Evolutionary conservation across 2,797 vertebrate species (phyloP).

Genomic region (Myripristis murdjan): DNA sequence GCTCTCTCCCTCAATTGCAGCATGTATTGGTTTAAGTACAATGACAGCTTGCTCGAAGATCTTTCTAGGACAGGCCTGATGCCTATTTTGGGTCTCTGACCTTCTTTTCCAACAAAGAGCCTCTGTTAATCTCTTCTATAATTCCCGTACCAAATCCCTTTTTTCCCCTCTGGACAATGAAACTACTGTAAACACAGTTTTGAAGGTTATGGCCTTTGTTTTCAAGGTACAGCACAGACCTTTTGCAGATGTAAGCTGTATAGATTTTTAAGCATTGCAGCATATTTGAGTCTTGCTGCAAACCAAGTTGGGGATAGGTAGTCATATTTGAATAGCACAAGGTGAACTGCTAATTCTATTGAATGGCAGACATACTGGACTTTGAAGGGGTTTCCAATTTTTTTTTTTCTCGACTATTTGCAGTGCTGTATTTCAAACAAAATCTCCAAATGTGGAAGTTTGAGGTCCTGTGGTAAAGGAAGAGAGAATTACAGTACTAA

Average conservation of each 20-base stretch:
- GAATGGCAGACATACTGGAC: constrained; percentile 38
- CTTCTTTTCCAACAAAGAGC: constrained; percentile 73
- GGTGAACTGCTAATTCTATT: constrained; percentile 53
- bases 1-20: constrained; percentile 68
- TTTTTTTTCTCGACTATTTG: constrained; percentile 79
- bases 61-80: constrained; percentile 71
- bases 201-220: constrained; percentile 58
- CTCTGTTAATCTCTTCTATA: constrained; percentile 74
- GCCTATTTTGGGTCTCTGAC: constrained; percentile 78
- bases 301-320: constrained; percentile 48
- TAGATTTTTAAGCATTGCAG: constrained; percentile 40
- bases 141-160: constrained; percentile 67
- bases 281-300: constrained; percentile 42
- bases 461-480: constrained; percentile 75
- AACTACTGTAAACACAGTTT: constrained; percentile 71
- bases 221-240: constrained; percentile 25
- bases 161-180: constrained; percentile 57
- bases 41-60: constrained; percentile 75
- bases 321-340: constrained; percentile 45
- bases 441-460: constrained; percentile 76
- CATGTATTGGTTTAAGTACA: constrained; percentile 75
- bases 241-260: constrained; percentile 37
- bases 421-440: constrained; percentile 80
- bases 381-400: constrained; percentile 72
- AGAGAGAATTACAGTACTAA: constrained; percentile 75